These are phyloP conservation scores for Pluvialis apricaria DNA, from an alignment of 2,113 vertebrate species.

Conservation along the genomic window DNA sequence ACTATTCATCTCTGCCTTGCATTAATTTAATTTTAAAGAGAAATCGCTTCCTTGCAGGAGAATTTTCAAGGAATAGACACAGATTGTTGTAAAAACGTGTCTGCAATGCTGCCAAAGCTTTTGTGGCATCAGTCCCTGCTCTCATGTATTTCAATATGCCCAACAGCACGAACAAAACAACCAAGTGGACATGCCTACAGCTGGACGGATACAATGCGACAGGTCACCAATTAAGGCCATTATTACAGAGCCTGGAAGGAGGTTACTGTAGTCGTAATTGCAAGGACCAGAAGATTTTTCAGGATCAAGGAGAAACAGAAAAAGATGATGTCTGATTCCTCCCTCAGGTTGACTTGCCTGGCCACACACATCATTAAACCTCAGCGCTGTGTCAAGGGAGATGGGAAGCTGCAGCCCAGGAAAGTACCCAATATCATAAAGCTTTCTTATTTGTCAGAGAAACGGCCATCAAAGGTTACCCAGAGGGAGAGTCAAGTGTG, in stretches of 20 bases:
- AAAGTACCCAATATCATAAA: not conserved
- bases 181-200: not conserved
- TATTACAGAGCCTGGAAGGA: not conserved
- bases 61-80: constrained; percentile 16
- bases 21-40: constrained; percentile 48
- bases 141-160: not conserved
- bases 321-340: not conserved
- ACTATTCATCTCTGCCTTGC: constrained; percentile 28
- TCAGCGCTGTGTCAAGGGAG: not conserved
- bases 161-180: not conserved
- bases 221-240: not conserved
- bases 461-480: not conserved
- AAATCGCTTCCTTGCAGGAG: constrained; percentile 15
- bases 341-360: not conserved
- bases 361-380: not conserved
- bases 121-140: not conserved
- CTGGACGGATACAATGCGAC: not conserved
- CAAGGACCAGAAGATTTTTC: not conserved
- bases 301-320: not conserved
- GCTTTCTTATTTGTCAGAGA: not conserved
- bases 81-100: not conserved
- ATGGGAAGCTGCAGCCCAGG: not conserved
- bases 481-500: not conserved
- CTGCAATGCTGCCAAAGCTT: not conserved
- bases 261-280: not conserved